Base-by-base conservation (phyloP, 2,888 invertebrate genomes). In the Odontothrips loti region DNA sequence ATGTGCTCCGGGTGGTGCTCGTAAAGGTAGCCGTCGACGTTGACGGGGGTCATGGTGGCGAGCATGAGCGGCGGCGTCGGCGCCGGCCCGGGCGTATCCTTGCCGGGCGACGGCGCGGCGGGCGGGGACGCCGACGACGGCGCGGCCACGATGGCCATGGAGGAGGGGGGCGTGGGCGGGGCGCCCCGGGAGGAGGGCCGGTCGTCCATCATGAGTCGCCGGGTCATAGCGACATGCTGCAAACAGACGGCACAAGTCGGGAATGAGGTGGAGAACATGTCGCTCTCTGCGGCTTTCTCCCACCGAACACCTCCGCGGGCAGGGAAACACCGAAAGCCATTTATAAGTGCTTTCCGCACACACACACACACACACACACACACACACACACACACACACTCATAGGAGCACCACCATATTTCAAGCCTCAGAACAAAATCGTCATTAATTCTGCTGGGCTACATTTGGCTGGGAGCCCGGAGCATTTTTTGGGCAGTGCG, bases 21-120 rank as follows among this genome's bases (percentile, higher is more conserved):
- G 63, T 82, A 82, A 27, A 84, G 81, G 47, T 83, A 84, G 27
- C 84, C 84, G 47, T 82, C 84, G 48, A 95, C 94, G 86, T 94
- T 95, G 84, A 95, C 95, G 82, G 95, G 95, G 83, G 95, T 95
- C 95, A 95, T 95, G 86, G 95, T 95, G 84, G 95, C 94, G 84
- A 95, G 90, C 88, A 95, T 93, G 83, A 93, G 91, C 85, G 93
- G 93, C 85, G 91, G 93, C 88, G 91, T 88, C 80, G 92, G 91
- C 79, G 91, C 91, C 84, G 68, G 68, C 10, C 23, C 68, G 27
- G 68, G 68, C 68, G 68, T 75, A 27, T 23, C 68, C 68, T 75
- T n/a, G 68, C 68, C 68, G 68, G 68, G 68, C 68, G 68, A 75
- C 27, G 68, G 68, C 68, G 68, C 68, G 68, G 23, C 68, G 23